These are phyloP conservation scores for Halocaridina rubra DNA, from an alignment of 2,888 invertebrate species.

Conservation along the genomic window DNA sequence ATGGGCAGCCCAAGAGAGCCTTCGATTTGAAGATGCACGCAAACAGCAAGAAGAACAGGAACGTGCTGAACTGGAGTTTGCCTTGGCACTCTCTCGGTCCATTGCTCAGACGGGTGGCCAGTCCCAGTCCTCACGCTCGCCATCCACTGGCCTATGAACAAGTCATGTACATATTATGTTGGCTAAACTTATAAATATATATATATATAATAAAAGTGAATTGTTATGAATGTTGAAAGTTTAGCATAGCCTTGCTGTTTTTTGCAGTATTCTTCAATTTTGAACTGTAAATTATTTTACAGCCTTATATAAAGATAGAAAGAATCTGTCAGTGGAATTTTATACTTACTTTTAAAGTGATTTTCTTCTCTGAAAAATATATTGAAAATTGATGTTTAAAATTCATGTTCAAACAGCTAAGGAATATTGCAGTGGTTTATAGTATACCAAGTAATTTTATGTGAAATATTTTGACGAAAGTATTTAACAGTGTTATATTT, in stretches of 20 bases:
- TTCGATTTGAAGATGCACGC: slow-evolving; percentile 75
- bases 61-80: slow-evolving; percentile 80
- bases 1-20: slow-evolving; percentile 80
- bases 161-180: not conserved
- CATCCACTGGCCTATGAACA: slow-evolving; percentile 45
- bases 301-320: not conserved
- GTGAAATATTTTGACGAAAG: too few species aligned
- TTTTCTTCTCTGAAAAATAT: too few species aligned
- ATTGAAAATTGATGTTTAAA: too few species aligned
- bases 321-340: too few species aligned
- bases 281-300: not conserved
- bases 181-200: not conserved
- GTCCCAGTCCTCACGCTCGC: slow-evolving; percentile 39
- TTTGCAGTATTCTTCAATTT: not conserved
- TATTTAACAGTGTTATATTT: too few species aligned
- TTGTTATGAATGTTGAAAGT: slow-evolving; percentile 30
- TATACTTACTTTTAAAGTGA: too few species aligned
- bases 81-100: slow-evolving; percentile 73
- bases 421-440: too few species aligned
- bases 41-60: slow-evolving; percentile 74
- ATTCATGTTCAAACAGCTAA: too few species aligned
- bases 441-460: too few species aligned
- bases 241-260: not conserved
- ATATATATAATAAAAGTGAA: slow-evolving; percentile 21
- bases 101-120: not conserved